These are phyloP conservation scores for Neolamprologus multifasciatus DNA, from an alignment of 2,797 vertebrate species.

Conservation along the genomic window DNA sequence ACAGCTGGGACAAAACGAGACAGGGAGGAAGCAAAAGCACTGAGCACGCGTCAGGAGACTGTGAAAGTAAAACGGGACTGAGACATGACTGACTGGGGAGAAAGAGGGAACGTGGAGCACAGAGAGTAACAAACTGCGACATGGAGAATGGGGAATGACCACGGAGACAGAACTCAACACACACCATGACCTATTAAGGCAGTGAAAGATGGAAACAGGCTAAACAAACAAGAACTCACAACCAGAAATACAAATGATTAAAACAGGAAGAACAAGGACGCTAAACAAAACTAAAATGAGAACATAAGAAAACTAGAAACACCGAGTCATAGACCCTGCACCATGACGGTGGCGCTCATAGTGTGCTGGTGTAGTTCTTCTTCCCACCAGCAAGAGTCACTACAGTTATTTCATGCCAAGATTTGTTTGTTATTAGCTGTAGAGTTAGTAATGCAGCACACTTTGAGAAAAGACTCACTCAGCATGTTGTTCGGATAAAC, in stretches of 20 bases:
- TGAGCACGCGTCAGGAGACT: rapidly evolving
- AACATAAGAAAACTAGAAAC: background rate
- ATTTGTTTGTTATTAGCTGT: too few relatives aligned
- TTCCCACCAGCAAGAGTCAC: too few relatives aligned
- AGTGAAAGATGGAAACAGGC: background rate
- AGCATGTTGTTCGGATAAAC: too few relatives aligned
- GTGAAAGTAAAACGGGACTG: background rate
- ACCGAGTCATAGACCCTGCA: background rate
- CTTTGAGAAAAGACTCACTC: too few relatives aligned
- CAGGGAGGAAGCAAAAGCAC: background rate
- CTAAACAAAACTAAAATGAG: background rate
- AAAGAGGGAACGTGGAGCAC: background rate
- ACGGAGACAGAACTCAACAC: background rate
- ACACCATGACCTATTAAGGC: background rate
- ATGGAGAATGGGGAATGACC: background rate
- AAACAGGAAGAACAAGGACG: background rate
- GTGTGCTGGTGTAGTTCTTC: too few relatives aligned
- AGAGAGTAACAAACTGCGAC: background rate
- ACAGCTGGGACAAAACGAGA: background rate
- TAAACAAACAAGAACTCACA: background rate
- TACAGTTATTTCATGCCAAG: too few relatives aligned
- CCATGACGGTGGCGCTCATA: background rate
- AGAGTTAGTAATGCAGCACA: too few relatives aligned
- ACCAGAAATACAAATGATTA: background rate
- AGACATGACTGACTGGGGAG: background rate